Base-by-base conservation (phyloP, 2,113 vertebrate species). In the Menidia beryllina region DNA sequence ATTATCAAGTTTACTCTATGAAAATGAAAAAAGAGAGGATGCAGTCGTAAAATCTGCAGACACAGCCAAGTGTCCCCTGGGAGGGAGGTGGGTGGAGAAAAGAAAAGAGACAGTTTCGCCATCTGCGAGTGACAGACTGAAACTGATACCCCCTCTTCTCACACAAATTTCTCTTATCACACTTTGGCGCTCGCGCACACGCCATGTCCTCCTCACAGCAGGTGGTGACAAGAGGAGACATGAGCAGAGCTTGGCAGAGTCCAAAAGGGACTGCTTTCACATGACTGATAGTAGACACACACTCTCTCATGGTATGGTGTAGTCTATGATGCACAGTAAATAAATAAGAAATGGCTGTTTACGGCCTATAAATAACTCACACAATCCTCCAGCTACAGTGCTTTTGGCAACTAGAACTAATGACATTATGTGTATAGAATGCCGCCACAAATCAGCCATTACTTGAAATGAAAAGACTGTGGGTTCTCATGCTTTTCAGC, bases 121-220 rank as follows among this genome's bases (percentile, higher is more conserved):
- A 91, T 91, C 89, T 91, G 90, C 85, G 87, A 87, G 80, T 86
- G 86, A 88, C 89, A 91, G 89, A 82, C 85, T 87, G 89, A 76
- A 87, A 82, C 78, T 75, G 81, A 89, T 72, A 75, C 77, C 86
- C 76, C 75, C 67, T 69, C 77, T 50, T 81, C 73, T 72, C 4
- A 45, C 52, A 68, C 49, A 50, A 14, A 23, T 38, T 21, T 41
- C 21, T 56, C 72, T 41, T 48, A 57, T 71, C 69, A 66, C 69
- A 63, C 72, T 57, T 17, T 36, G 34, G 13, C 43, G 7, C 21
- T 36, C 70, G 50, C 62, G 77, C 62, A 45, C 74, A 69, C 47
- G 34, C 13, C 52, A 64, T 62, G 41, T 20, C 56, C 41, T 39
- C 26, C 27, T 71, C 73, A 39, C 80, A 73, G 84, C 76, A 87